Percentiles rank a stretch among this genome's conserved stretches.
Conservation (phyloP, 2,797 vertebrate genomes). For the Pangasius sanitwongsei region DNA sequence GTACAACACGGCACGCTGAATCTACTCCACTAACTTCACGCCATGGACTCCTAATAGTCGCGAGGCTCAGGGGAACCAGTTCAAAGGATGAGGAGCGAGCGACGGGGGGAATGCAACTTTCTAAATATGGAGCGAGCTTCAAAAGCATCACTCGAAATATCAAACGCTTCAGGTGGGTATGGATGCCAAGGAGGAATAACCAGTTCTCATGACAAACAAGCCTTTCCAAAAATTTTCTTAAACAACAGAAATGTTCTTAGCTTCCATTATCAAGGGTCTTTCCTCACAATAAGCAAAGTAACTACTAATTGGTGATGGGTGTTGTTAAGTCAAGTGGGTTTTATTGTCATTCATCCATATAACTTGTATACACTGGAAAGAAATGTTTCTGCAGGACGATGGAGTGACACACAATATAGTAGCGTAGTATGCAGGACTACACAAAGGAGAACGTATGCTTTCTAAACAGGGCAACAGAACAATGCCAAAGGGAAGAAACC, state of each 20-base stretch:
- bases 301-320: not conserved
- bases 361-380: not conserved
- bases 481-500: not conserved
- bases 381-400: not conserved
- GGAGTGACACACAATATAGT: not conserved
- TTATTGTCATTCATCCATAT: not conserved
- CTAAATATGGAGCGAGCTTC: conserved; percentile 53
- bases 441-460: not conserved
- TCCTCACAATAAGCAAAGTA: not conserved
- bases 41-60: conserved; percentile 52
- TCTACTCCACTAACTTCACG: conserved; percentile 55
- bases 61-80: conserved; percentile 57
- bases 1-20: conserved; percentile 62
- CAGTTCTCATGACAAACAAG: not conserved
- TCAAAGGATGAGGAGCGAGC: conserved; percentile 57
- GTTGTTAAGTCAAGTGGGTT: not conserved
- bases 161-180: conserved; percentile 31
- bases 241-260: conserved; percentile 7
- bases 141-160: conserved; percentile 27
- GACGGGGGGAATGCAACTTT: conserved; percentile 30
- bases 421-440: not conserved
- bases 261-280: not conserved
- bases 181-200: conserved; percentile 14
- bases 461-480: not conserved
- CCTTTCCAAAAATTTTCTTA: not conserved